Evolutionary conservation across 2,113 vertebrate species (phyloP).

Genomic region (Myiagra hebetior): DNA sequence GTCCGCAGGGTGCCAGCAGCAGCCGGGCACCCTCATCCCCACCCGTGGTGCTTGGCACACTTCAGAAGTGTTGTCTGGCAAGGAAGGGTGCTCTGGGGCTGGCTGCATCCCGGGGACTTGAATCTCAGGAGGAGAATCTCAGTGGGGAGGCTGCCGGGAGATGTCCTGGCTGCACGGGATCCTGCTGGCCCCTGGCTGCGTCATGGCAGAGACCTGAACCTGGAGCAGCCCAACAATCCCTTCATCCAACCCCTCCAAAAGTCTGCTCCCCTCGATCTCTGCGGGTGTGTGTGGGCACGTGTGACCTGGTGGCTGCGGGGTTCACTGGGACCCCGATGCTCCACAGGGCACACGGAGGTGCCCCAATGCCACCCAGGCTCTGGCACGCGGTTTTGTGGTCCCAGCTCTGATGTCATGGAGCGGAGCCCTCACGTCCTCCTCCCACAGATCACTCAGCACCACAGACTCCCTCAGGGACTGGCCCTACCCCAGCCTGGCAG

Average conservation of each 20-base stretch:
- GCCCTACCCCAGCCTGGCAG: neutral
- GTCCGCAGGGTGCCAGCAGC: neutral
- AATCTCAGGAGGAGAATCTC: neutral
- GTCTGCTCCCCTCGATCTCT: accelerated
- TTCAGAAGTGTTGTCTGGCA: neutral
- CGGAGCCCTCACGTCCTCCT: neutral
- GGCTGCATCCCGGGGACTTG: neutral
- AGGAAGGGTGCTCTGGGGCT: neutral
- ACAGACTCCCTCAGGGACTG: accelerated
- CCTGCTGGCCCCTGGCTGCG: neutral
- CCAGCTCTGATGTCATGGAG: neutral
- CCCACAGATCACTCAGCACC: neutral
- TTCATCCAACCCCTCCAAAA: neutral
- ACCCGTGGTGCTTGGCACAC: accelerated
- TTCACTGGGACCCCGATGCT: accelerated
- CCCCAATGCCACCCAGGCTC: neutral
- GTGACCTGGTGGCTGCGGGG: neutral
- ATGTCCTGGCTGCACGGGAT: neutral
- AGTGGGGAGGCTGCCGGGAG: neutral
- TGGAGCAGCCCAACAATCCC: neutral
- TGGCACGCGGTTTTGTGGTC: neutral
- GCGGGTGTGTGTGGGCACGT: accelerated
- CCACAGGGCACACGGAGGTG: accelerated
- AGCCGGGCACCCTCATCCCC: neutral
- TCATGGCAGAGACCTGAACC: accelerated